These are phyloP conservation scores for Cebus imitator DNA, from an alignment of 2,113 vertebrate genomes.

Conservation along the genomic window DNA sequence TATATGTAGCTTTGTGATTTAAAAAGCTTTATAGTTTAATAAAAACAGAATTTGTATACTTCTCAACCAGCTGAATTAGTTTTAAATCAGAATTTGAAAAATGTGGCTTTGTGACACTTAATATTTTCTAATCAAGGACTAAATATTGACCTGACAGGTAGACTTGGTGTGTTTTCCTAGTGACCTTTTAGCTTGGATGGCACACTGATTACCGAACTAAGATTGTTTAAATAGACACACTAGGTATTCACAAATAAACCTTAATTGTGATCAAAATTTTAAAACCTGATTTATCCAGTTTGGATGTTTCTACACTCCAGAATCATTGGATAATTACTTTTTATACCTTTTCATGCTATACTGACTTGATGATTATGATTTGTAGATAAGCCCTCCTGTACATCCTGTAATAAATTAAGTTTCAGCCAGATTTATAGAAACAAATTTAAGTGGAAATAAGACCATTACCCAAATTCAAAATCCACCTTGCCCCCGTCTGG, in stretches of 20 bases:
- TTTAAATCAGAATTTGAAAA: slow-evolving; percentile 45
- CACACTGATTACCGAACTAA: neutral
- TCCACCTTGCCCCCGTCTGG: neutral
- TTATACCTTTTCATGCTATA: neutral
- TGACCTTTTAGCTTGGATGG: neutral
- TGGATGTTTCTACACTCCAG: neutral
- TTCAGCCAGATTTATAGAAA: neutral
- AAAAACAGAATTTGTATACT: neutral
- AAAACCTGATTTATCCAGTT: neutral
- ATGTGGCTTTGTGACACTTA: slow-evolving; percentile 28
- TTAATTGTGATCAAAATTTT: neutral
- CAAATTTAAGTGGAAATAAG: slow-evolving; percentile 41
- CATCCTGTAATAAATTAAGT: neutral
- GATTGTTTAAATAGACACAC: neutral
- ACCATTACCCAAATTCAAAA: neutral
- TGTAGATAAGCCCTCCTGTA: neutral
- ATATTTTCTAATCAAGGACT: slow-evolving; percentile 30
- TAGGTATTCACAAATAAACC: slow-evolving; percentile 28
- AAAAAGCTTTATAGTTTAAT: slow-evolving; percentile 39
- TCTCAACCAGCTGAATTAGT: neutral
- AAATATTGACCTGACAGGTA: neutral
- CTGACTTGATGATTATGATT: neutral
- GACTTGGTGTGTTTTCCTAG: neutral
- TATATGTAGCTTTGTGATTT: neutral
- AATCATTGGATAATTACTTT: slow-evolving; percentile 29